A percentile compares a stretch with the other conserved stretches of the same genome.
phyloP scores from a whole-genome alignment of 2,888 invertebrate genomes.

The Plagiodera versicolora region DNA sequence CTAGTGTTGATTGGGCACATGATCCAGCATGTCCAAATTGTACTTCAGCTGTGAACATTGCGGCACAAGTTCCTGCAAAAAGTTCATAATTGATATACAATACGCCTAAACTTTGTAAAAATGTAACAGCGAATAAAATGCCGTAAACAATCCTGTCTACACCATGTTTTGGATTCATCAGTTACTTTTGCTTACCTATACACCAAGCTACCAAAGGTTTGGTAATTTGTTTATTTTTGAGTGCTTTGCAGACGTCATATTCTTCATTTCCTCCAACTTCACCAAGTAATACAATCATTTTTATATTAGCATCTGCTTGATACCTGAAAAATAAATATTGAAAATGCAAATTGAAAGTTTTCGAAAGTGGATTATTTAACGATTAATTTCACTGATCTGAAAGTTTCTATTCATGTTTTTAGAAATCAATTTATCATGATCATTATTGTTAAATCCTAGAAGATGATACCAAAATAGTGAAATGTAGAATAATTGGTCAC shows the following conservation, averaged over 20 bases:
- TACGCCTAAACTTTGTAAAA: no score
- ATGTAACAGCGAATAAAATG: no score
- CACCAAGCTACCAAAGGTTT: constrained; percentile 99
- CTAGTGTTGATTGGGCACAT: constrained; percentile 83
- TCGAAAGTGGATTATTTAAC: no score
- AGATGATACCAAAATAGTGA: no score
- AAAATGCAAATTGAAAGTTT: background rate
- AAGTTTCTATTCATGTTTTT: no score
- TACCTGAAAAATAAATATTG: constrained; percentile 49
- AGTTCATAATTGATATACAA: background rate
- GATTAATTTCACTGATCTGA: no score
- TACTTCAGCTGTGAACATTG: constrained; percentile 82
- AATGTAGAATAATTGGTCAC: no score
- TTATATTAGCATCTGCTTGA: constrained; percentile 79
- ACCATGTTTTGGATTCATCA: no score
- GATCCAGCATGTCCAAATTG: constrained; percentile 99
- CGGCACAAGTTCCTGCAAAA: constrained; percentile 55
- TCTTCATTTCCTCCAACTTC: constrained; percentile 99
- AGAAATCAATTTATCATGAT: no score
- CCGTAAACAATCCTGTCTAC: no score
- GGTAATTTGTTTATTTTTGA: constrained; percentile 76
- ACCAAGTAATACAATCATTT: constrained; percentile 93
- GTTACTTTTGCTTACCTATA: constrained; percentile 78
- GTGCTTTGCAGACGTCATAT: constrained; percentile 90
- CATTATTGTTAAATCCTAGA: no score